Base-by-base conservation (phyloP, 1,140 invertebrate genomes). In the Calephelis virginiensis region DNA sequence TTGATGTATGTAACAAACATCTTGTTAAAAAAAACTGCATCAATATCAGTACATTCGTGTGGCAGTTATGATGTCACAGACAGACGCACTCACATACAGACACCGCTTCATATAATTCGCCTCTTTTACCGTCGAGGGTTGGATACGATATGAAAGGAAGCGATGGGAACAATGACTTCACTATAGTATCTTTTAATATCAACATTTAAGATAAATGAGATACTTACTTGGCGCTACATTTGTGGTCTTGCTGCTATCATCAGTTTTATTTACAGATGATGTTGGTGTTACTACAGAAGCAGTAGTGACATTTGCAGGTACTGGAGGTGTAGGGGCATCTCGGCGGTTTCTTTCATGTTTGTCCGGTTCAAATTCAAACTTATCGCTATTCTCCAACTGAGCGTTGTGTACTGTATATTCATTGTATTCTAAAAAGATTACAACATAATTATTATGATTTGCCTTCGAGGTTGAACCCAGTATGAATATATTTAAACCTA, bases 291-390 rank as follows among this genome's bases (percentile, higher is more conserved):
- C 11, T 14, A 10, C 10, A 12, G 49, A 6, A 13, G 67, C 1
- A 4, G 64, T 68, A 9, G 68, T 38, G 13, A 47, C 17, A 45
- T 65, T 59, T 6, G 61, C 8, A 14, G 67, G 9, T 10, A 43
- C 13, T 6, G 60, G 37, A 1, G 67, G 6, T 17, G 59, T 37
- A 8, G 61, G 37, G 14, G 43, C 49, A 48, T 75, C 75, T 10
- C 76, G 70, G 8, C 72, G 68, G 43, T 68, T 37, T 12, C 76
- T 68, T 12, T 48, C 62, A 56, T 71, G 69, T n/a, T 69, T 65
- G 60, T 69, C 59, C 9, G 71, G 47, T n/a, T 74, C 56, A 49
- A 81, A 65, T 11, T 73, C 64, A 28, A 70, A 70, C 12, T 53
- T 66, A 40, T 28, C 61, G 43, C 47, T 63, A 7, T 62, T 53